Conservation (phyloP, 2,888 invertebrate species). For the Philopedon plagiatum region DNA sequence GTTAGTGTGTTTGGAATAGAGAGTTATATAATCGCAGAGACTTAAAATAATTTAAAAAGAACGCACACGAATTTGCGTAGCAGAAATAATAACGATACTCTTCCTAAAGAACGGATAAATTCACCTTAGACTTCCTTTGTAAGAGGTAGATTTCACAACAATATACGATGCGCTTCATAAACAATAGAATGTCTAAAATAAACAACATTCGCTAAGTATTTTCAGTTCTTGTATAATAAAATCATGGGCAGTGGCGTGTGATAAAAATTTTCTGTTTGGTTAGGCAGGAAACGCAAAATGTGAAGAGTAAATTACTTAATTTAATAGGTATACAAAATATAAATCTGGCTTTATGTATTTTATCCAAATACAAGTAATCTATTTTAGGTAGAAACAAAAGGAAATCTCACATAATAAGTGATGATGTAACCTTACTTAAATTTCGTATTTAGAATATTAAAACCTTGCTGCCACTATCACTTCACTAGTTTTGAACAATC, state of each 20-base stretch:
- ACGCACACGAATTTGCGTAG: no score
- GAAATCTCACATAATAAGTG: not conserved
- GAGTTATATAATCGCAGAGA: no score
- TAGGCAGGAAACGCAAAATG: not conserved
- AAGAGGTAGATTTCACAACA: not conserved
- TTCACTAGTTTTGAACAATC: no score
- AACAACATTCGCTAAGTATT: slow-evolving; percentile 1
- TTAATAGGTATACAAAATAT: not conserved
- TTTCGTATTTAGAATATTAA: no score
- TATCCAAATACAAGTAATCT: no score
- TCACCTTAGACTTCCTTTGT: not conserved
- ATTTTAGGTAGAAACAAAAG: not conserved
- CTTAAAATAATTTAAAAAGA: no score
- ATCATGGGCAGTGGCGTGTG: not conserved
- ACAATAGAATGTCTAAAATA: slow-evolving; percentile 5
- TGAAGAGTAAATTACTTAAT: not conserved
- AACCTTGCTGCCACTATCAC: no score
- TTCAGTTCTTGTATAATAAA: slow-evolving; percentile 1
- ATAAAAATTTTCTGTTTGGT: not conserved
- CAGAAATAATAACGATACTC: no score
- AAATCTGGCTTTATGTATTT: no score
- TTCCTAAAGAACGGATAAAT: not conserved
- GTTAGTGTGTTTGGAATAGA: no score
- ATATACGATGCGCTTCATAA: slow-evolving; percentile 2
- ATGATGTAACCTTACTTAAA: no score